A percentile compares a stretch with the other conserved stretches of the same genome.
Conservation (phyloP, 2,888 invertebrate species). For the Iselma pallidipennis region DNA sequence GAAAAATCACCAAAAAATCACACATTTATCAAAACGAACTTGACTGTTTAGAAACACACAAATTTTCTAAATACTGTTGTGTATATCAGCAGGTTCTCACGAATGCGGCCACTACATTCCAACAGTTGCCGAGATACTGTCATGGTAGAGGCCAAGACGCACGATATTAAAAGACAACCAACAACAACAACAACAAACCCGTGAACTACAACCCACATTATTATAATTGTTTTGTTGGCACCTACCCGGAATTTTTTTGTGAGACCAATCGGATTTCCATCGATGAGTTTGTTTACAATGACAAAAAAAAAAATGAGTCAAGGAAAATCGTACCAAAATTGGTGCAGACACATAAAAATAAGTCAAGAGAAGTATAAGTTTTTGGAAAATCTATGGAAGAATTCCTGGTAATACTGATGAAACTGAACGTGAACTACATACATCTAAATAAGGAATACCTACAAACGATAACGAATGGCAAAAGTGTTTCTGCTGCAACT, state of each 20-base stretch:
- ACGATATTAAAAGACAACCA: constrained; percentile 21
- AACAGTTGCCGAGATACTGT: constrained; percentile 36
- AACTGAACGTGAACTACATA: background rate
- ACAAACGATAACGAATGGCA: background rate
- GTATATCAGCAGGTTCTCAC: constrained; percentile 46
- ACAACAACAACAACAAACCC: constrained; percentile 19
- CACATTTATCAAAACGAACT: background rate
- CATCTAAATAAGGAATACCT: background rate
- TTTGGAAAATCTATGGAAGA: background rate
- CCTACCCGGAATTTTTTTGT: background rate
- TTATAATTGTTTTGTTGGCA: background rate
- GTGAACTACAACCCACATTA: constrained; percentile 11
- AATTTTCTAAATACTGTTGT: constrained; percentile 19
- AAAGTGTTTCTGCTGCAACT: background rate
- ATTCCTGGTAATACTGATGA: background rate
- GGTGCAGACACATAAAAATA: background rate
- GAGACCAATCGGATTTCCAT: background rate
- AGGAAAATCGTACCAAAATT: background rate
- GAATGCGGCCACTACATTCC: constrained; percentile 47
- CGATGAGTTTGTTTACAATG: constrained; percentile 17
- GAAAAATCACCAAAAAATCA: background rate
- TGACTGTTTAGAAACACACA: background rate
- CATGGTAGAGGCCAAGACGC: constrained; percentile 33
- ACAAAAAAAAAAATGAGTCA: background rate
- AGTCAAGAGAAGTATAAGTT: background rate